Evolutionary conservation across 2,113 vertebrate species (phyloP).

Genomic region (Melospiza georgiana): DNA sequence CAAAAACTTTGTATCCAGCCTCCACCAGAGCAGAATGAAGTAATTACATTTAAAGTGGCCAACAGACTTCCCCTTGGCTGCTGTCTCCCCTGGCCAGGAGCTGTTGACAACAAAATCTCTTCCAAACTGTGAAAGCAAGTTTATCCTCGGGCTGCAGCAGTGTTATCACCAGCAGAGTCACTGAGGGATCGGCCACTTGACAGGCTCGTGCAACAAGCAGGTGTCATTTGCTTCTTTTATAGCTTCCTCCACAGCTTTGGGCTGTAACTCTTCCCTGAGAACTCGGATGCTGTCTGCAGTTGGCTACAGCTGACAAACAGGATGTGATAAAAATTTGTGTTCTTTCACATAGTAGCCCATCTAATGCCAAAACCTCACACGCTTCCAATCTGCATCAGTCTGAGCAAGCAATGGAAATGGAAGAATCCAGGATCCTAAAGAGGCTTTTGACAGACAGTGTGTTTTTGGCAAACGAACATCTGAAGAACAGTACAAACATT

Average conservation of each 20-base stretch:
- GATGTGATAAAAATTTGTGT: background rate
- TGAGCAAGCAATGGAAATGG: background rate
- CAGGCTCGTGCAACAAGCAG: background rate
- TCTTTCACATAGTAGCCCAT: background rate
- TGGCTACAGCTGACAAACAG: background rate
- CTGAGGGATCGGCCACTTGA: background rate
- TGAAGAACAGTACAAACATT: constrained; percentile 37
- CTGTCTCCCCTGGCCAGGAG: background rate
- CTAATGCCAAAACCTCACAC: background rate
- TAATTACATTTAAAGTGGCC: background rate
- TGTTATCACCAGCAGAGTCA: background rate
- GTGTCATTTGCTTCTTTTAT: background rate
- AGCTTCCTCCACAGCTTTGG: background rate
- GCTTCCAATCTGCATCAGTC: background rate
- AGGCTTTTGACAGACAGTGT: background rate
- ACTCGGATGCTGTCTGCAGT: rapidly evolving
- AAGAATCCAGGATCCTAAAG: background rate
- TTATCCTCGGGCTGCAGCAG: background rate
- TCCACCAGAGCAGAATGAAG: background rate
- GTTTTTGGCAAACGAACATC: constrained; percentile 22
- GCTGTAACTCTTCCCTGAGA: background rate
- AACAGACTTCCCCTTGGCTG: background rate
- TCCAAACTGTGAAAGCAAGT: background rate
- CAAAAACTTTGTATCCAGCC: background rate
- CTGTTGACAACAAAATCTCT: background rate